Conservation (phyloP, 2,113 vertebrate species). For the Cnemophilus loriae region DNA sequence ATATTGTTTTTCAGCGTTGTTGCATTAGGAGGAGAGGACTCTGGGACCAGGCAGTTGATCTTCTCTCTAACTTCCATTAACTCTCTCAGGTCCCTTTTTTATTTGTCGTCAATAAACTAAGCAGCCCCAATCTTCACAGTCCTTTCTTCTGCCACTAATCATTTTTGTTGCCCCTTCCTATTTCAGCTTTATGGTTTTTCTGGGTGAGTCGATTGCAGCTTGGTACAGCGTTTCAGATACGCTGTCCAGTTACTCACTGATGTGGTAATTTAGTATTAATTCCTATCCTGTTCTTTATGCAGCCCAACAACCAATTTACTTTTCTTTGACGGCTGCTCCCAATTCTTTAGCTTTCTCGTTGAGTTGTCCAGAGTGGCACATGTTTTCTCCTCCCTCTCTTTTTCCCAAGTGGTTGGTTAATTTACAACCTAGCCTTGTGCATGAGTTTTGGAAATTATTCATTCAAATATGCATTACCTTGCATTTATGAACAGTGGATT, state of each 20-base stretch:
- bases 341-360: not conserved
- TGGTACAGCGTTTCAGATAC: not conserved
- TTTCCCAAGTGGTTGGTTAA: constrained; percentile 30
- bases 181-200: constrained; percentile 13
- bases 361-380: not conserved
- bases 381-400: not conserved
- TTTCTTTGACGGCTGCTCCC: not conserved
- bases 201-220: not conserved
- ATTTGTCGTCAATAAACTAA: constrained; percentile 21
- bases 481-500: constrained; percentile 48
- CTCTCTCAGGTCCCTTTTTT: constrained; percentile 27
- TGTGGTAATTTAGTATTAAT: not conserved
- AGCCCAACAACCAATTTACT: not conserved
- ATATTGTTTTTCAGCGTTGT: constrained; percentile 13
- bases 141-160: constrained; percentile 1
- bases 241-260: not conserved
- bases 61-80: constrained; percentile 32
- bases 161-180: constrained; percentile 28
- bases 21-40: not conserved
- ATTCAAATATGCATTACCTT: constrained; percentile 60
- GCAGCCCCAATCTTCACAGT: not conserved
- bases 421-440: constrained; percentile 5
- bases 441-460: constrained; percentile 52
- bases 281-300: not conserved
- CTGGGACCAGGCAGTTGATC: not conserved